Evolutionary conservation across 2,797 vertebrate species (phyloP).

Genomic region (Acridotheres tristis): DNA sequence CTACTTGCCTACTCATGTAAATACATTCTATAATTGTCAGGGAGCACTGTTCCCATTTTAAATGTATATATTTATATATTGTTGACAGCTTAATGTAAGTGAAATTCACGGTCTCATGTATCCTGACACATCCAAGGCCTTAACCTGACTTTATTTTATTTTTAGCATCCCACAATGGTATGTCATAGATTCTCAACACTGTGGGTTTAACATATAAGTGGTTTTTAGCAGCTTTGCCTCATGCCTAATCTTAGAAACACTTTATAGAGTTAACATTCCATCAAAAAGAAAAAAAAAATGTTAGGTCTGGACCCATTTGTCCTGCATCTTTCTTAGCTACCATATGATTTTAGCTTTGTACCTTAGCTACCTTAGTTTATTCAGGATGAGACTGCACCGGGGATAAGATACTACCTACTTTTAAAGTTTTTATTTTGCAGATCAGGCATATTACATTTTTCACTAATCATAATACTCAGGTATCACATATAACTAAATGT

Average conservation of each 20-base stretch:
- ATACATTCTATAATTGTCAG: neutral
- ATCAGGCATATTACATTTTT: neutral
- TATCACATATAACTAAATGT: neutral
- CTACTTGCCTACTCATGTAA: neutral
- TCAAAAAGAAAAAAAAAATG: neutral
- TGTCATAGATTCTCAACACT: neutral
- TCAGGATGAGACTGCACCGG: neutral
- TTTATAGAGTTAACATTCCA: neutral
- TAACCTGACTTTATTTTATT: neutral
- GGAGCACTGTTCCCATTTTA: neutral
- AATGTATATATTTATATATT: neutral
- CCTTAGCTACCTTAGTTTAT: neutral
- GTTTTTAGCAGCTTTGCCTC: neutral
- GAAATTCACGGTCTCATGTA: neutral
- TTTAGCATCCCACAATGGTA: neutral
- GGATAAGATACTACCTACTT: accelerated
- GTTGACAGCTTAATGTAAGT: neutral
- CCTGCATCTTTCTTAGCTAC: neutral
- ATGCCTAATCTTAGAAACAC: neutral
- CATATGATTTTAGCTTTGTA: neutral
- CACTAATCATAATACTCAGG: too few relatives aligned
- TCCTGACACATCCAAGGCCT: neutral
- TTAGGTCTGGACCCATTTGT: neutral
- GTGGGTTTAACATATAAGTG: neutral
- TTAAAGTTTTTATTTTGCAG: neutral